A percentile compares a stretch with the other conserved stretches of the same genome.
Conservation (phyloP, 2,888 invertebrate genomes). For the Acanthosepion lycidas region DNA sequence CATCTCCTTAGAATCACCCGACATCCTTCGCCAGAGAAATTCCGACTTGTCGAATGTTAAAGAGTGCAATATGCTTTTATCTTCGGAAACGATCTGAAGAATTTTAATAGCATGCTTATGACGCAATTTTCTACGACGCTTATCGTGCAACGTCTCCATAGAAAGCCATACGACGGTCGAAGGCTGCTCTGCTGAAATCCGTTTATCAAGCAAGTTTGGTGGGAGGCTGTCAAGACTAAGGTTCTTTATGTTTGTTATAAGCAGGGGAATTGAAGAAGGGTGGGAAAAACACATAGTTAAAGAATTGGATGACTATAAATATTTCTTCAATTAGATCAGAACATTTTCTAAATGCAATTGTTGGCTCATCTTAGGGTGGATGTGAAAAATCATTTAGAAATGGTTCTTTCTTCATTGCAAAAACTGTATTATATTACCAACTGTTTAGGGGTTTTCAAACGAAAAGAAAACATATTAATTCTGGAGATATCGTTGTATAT, state of each 20-base stretch:
- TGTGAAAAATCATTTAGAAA: no score
- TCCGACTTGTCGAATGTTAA: background rate
- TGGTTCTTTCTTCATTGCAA: no score
- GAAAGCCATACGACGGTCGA: background rate
- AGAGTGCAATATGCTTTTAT: background rate
- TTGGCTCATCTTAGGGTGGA: background rate
- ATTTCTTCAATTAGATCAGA: background rate
- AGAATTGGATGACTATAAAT: background rate
- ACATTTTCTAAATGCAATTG: background rate
- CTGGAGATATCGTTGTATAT: no score
- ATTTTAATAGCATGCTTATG: slow-evolving; percentile 33
- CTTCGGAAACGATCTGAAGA: background rate
- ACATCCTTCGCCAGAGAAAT: background rate
- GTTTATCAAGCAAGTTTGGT: background rate
- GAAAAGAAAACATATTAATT: no score
- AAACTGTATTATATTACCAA: no score
- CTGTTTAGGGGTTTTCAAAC: no score
- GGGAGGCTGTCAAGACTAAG: background rate
- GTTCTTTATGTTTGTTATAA: background rate
- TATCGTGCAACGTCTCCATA: background rate
- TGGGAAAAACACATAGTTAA: background rate
- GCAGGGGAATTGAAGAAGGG: background rate
- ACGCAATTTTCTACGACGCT: background rate
- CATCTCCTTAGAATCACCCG: background rate
- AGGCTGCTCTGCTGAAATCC: background rate